A percentile compares a stretch with the other conserved stretches of the same genome.
These are phyloP conservation scores for Lagria hirta DNA, from an alignment of 2,888 invertebrate species.

Conservation along the genomic window DNA sequence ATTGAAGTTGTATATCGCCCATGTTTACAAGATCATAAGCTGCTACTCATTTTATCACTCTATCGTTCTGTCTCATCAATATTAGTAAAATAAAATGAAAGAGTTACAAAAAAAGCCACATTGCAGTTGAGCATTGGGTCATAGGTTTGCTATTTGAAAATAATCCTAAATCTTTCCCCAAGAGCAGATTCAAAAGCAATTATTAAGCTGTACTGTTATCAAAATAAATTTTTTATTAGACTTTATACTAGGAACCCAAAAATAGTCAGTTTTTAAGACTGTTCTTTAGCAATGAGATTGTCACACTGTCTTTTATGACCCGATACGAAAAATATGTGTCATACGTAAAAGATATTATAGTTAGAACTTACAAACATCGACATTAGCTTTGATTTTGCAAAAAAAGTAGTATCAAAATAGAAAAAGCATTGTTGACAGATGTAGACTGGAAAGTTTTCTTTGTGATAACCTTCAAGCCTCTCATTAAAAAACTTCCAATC, in stretches of 20 bases:
- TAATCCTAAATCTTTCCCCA: too few species aligned
- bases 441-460: constrained; percentile 1
- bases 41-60: too few species aligned
- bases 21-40: too few species aligned
- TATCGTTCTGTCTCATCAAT: too few species aligned
- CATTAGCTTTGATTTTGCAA: constrained; percentile 9
- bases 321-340: not conserved
- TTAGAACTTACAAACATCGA: constrained; percentile 14
- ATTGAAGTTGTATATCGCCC: too few species aligned
- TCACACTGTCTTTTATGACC: too few species aligned
- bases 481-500: constrained; percentile 18
- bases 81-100: too few species aligned
- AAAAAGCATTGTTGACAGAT: constrained; percentile 11
- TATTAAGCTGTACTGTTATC: not conserved
- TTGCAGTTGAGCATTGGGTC: too few species aligned
- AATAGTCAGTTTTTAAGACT: constrained; percentile 1
- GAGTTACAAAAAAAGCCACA: too few species aligned
- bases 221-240: not conserved
- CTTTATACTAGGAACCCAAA: not conserved
- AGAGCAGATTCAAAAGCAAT: too few species aligned
- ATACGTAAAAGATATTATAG: not conserved
- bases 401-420: constrained; percentile 13
- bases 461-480: constrained; percentile 5
- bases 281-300: too few species aligned
- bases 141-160: too few species aligned